Base-by-base conservation (phyloP, 2,797 vertebrate genomes). In the Dendrocincla fuliginosa region DNA sequence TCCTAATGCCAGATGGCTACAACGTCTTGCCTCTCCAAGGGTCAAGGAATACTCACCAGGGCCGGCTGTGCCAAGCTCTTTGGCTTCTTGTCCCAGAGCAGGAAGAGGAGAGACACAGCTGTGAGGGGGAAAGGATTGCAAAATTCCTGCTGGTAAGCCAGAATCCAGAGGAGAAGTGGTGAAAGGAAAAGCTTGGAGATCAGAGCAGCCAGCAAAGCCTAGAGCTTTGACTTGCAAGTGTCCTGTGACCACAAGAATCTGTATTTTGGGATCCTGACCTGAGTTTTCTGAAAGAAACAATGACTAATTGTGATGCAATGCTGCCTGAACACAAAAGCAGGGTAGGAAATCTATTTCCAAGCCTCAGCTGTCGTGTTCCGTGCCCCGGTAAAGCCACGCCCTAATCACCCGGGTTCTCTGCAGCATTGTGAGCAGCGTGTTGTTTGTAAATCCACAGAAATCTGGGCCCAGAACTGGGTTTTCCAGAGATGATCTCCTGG, bases 1-100 rank as follows among this genome's bases (percentile, higher is more conserved):
- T 13, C 16, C 13, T 52, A 56, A 25, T 4, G 1, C 8, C 44
- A 33, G 11, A 16, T 78, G 78, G 17, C 41, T 41, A 3, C 23
- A 33, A 11, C 12, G 28, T 76, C 68, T 83, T 65, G 30, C 19
- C 27, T 23, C 18, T 65, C 57, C 30, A 37, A 56, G n/a, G 59
- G 10, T 7, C 22, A 4, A 25, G n/a, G 33, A 37, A 4, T 0
- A 0, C 14, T 84, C 44, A 10, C 9, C 20, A 55, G n/a, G 47
- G 6, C 44, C 84, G 57, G 11, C 42, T 53, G 16, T 71, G 46
- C 74, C 70, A 79, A 37, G 16, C 46, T 68, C 19, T 71, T 71
- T 27, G 81, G 27, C 55, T 57, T 16, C 0, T 5, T 61, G 10
- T 59, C 37, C 46, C 67, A 33, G 52, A 49, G 32, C 25, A n/a